These are phyloP conservation scores for Notolepis coatsorum DNA, from an alignment of 2,797 vertebrate genomes.

Conservation along the genomic window DNA sequence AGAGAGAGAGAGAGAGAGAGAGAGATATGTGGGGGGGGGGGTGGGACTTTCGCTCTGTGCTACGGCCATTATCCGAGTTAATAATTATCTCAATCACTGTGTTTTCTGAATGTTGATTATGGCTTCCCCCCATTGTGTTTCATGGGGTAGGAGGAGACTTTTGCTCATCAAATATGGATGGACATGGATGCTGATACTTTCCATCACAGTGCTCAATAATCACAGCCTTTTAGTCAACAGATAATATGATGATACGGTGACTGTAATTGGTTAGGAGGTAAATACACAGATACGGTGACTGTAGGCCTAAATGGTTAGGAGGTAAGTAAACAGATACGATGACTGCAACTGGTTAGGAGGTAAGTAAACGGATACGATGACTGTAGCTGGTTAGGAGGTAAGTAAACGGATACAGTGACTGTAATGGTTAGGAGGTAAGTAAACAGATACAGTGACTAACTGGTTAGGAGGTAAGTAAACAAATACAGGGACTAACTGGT, in stretches of 20 bases:
- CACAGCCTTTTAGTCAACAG: slow-evolving; percentile 60
- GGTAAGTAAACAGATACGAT: too few species aligned
- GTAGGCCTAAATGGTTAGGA: too few species aligned
- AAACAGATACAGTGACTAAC: slow-evolving; percentile 40
- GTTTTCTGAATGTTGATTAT: slow-evolving; percentile 76
- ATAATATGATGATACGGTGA: slow-evolving; percentile 33
- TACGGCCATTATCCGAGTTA: slow-evolving; percentile 68
- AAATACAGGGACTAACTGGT: too few species aligned
- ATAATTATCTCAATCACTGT: slow-evolving; percentile 75
- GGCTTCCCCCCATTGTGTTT: slow-evolving; percentile 66
- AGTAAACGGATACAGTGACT: too few species aligned
- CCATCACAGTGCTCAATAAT: slow-evolving; percentile 70
- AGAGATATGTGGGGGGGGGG: too few species aligned
- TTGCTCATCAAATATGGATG: slow-evolving; percentile 78
- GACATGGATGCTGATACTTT: slow-evolving; percentile 69
- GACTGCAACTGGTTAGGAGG: too few species aligned
- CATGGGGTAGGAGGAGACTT: slow-evolving; percentile 52
- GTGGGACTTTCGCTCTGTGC: too few species aligned
- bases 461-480: slow-evolving; percentile 26
- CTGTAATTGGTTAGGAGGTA: slow-evolving; percentile 21
- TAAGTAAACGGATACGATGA: too few species aligned
- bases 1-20: not conserved
- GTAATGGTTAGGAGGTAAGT: too few species aligned
- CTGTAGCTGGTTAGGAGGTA: too few species aligned
- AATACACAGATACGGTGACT: too few species aligned